A percentile compares a stretch with the other conserved stretches of the same genome.
These are phyloP conservation scores for Hypomecis punctinalis DNA, from an alignment of 2,888 invertebrate genomes.

Conservation along the genomic window DNA sequence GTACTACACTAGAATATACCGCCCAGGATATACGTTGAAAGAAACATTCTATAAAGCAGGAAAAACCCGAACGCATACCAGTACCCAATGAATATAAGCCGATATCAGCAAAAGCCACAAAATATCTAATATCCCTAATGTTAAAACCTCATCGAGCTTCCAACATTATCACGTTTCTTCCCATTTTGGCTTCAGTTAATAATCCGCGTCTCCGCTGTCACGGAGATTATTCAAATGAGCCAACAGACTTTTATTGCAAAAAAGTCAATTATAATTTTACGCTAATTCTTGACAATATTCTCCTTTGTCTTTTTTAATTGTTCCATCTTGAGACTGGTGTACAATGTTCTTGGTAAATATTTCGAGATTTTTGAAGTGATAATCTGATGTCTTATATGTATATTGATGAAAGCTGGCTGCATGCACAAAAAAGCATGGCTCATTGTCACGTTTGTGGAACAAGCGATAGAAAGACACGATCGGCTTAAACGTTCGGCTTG, in stretches of 20 bases:
- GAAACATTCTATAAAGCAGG: no score
- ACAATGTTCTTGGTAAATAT: neutral
- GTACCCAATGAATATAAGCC: no score
- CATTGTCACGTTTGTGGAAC: no score
- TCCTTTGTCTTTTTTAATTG: conserved; percentile 38
- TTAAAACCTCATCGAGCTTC: neutral
- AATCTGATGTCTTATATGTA: no score
- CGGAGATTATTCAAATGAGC: conserved; percentile 45
- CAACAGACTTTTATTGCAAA: conserved; percentile 38
- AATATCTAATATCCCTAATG: neutral
- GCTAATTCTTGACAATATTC: conserved; percentile 30
- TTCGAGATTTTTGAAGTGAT: neutral
- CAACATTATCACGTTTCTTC: conserved; percentile 3
- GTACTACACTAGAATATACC: no score
- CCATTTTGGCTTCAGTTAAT: conserved; percentile 2
- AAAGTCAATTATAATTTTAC: conserved; percentile 44
- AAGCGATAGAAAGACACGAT: no score
- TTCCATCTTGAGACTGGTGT: conserved; percentile 1
- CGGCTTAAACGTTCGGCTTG: no score
- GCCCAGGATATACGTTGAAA: no score
- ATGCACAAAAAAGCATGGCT: no score
- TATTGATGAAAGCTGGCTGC: no score
- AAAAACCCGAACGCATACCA: no score
- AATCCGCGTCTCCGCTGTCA: conserved; percentile 15
- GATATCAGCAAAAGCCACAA: no score